Conservation (phyloP, 1,140 invertebrate genomes). For the Heliothis subflexa region DNA sequence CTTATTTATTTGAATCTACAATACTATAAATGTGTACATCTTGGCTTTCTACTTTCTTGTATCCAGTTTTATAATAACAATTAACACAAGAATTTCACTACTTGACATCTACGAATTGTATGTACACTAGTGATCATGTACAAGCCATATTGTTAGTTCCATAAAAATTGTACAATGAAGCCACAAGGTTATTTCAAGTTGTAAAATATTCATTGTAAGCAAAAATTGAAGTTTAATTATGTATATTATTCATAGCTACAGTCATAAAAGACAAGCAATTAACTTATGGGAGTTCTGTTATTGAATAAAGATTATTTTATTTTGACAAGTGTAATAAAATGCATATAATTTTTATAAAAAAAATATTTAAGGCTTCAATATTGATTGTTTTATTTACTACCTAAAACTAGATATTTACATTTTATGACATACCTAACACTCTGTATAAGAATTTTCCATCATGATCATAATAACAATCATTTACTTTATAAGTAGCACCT, state of each 20-base stretch:
- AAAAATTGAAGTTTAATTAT: slow-evolving; percentile 47
- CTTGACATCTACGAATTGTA: slow-evolving; percentile 28
- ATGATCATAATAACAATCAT: slow-evolving; percentile 92
- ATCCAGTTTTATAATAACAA: slow-evolving; percentile 17
- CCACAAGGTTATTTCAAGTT: slow-evolving; percentile 71
- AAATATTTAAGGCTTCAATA: slow-evolving; percentile 74
- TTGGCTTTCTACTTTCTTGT: slow-evolving; percentile 30
- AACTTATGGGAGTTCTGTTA: slow-evolving; percentile 56
- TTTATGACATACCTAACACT: slow-evolving; percentile 88
- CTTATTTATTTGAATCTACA: slow-evolving; percentile 38
- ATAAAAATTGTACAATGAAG: slow-evolving; percentile 70
- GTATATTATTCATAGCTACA: slow-evolving; percentile 26
- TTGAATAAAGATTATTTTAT: slow-evolving; percentile 68
- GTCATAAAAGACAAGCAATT: slow-evolving; percentile 70
- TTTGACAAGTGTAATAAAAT: slow-evolving; percentile 78
- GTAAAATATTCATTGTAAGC: slow-evolving; percentile 43
- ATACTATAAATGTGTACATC: slow-evolving; percentile 26
- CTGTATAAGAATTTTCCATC: slow-evolving; percentile 92
- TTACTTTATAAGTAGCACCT: slow-evolving; percentile 89
- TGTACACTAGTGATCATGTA: slow-evolving; percentile 57
- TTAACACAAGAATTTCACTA: slow-evolving; percentile 40
- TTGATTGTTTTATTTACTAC: slow-evolving; percentile 70
- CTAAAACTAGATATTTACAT: slow-evolving; percentile 43
- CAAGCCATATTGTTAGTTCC: slow-evolving; percentile 75
- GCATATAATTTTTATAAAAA: slow-evolving; percentile 84